Percentiles rank a stretch among this genome's conserved stretches.
These are phyloP conservation scores for Cheilosia grossa DNA, from an alignment of 2,888 invertebrate species.

Conservation along the genomic window DNA sequence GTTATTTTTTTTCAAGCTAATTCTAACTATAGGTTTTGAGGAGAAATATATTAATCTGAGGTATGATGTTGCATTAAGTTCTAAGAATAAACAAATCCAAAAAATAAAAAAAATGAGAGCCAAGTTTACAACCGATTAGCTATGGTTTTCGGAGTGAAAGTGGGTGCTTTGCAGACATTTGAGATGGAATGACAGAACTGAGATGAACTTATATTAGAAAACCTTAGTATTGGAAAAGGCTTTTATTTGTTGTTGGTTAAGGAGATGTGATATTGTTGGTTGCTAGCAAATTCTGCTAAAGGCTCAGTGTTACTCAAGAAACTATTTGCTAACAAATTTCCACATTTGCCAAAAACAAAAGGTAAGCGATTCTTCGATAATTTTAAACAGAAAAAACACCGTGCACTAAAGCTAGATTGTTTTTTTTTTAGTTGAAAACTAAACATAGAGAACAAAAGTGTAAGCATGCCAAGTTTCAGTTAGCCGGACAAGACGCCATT, in stretches of 20 bases:
- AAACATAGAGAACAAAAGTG: conserved; percentile 53
- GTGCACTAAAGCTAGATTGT: conserved; percentile 63
- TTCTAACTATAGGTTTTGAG: conserved; percentile 46
- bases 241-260: conserved; percentile 16
- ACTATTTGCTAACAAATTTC: conserved; percentile 52
- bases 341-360: conserved; percentile 54
- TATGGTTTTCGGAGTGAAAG: conserved; percentile 48
- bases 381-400: conserved; percentile 39
- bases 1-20: conserved; percentile 25
- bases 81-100: conserved; percentile 39
- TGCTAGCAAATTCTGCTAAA: conserved; percentile 50
- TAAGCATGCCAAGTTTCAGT: conserved; percentile 68
- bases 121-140: conserved; percentile 42
- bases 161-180: conserved; percentile 65
- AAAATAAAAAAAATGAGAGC: neutral
- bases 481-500: conserved; percentile 70
- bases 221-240: conserved; percentile 50
- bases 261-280: conserved; percentile 38
- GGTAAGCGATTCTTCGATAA: conserved; percentile 64
- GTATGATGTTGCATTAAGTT: conserved; percentile 72
- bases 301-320: conserved; percentile 61
- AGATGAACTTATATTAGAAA: conserved; percentile 57
- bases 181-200: conserved; percentile 60
- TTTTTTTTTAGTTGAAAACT: conserved; percentile 38
- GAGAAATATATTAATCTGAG: conserved; percentile 52